Conservation (phyloP, 2,113 vertebrate genomes). For the Macquaria australasica region DNA sequence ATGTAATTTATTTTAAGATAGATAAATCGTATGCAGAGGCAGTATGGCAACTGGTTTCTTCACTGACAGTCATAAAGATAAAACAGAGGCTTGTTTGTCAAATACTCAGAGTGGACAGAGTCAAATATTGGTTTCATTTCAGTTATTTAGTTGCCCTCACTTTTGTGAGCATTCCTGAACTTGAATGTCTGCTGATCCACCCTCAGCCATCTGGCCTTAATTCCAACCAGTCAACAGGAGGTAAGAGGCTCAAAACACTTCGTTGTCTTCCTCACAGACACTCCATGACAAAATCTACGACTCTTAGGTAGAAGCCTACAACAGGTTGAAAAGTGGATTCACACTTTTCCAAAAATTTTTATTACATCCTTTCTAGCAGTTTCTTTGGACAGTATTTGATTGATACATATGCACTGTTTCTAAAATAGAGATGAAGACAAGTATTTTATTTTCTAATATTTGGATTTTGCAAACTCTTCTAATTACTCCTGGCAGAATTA, state of each 20-base stretch:
- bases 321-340: conserved; percentile 31
- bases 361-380: neutral
- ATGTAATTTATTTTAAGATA: neutral
- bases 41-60: neutral
- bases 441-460: neutral
- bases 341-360: neutral
- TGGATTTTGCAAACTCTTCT: neutral
- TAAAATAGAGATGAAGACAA: neutral
- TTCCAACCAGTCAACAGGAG: conserved; percentile 55
- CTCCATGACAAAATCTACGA: conserved; percentile 21
- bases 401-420: neutral
- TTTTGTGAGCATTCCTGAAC: conserved; percentile 36
- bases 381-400: neutral
- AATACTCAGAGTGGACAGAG: neutral
- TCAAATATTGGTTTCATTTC: neutral
- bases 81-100: neutral
- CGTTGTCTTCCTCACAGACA: conserved; percentile 42
- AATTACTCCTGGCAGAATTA: neutral
- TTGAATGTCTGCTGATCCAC: conserved; percentile 53
- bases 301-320: conserved; percentile 1
- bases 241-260: conserved; percentile 67
- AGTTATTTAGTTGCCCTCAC: neutral
- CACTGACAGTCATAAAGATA: neutral
- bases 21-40: neutral
- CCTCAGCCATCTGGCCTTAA: conserved; percentile 70